phyloP scores from a whole-genome alignment of 1,140 invertebrate genomes.

The Agrilus planipennis region DNA sequence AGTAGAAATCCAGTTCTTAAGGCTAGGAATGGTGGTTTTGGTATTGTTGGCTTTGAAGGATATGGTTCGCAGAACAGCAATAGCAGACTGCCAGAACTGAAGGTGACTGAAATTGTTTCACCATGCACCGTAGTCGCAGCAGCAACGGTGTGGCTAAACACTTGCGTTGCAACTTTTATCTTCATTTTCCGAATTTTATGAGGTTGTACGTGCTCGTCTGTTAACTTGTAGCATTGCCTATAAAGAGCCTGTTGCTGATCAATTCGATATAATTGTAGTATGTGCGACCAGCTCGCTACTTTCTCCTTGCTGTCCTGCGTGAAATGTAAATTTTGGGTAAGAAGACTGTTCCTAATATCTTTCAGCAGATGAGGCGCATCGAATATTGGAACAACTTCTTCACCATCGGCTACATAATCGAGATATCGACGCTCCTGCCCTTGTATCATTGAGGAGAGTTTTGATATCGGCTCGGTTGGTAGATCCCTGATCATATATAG shows the following conservation, averaged over 20 bases:
- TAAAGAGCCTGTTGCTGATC: no score
- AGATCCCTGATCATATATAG: conserved; percentile 8
- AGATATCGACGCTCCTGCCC: background rate
- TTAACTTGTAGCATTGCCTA: no score
- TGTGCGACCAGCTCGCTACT: conserved; percentile 15
- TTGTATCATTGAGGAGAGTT: conserved; percentile 1
- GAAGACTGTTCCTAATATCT: conserved; percentile 21
- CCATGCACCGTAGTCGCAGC: no score
- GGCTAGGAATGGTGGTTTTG: no score
- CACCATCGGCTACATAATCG: conserved; percentile 8
- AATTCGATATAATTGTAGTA: no score
- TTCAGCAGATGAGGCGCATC: conserved; percentile 25
- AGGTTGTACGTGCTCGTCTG: background rate
- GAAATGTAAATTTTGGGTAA: conserved; percentile 19
- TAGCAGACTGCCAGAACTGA: no score
- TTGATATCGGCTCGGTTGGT: conserved; percentile 9
- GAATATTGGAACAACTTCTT: conserved; percentile 18
- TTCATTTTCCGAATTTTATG: conserved; percentile 6
- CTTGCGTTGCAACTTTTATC: conserved; percentile 1
- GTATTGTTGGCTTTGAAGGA: no score
- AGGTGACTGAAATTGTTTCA: no score
- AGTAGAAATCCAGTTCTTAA: no score
- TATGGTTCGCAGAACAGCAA: no score
- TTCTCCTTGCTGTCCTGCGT: conserved; percentile 2
- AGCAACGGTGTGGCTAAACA: conserved; percentile 5